Base-by-base conservation (phyloP, 2,113 vertebrate species). In the Psilopsiagon aurifrons region DNA sequence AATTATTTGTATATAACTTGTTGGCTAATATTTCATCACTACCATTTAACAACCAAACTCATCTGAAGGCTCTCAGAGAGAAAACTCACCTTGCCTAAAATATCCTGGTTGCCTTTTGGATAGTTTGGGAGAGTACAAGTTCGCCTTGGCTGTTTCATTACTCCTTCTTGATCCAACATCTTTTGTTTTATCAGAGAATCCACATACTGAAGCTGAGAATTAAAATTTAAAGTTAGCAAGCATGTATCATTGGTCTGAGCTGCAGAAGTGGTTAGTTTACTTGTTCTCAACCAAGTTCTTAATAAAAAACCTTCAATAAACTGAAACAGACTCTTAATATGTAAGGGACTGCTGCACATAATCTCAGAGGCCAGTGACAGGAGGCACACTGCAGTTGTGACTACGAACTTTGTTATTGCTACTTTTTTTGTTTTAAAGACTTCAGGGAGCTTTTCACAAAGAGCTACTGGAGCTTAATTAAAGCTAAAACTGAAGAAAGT, bases 71-170 rank as follows among this genome's bases (percentile, higher is more conserved):
- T 41, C 13, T 23, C 47, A 55, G 52, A 13, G 9, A 92, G 23
- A 87, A 91, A 93, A 87, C 97, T 97, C 81, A 99, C 99, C 98
- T 98, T 99, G 97, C 99, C 99, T 91, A 99, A 97, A 96, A 99
- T 97, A 91, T 99, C 98, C 44, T 92, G 97, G 92, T 90, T 98
- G 52, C 97, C 97, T 77, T 93, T 98, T 60, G 98, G 98, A 60
- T 97, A 97, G 94, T 98, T 98, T 28, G 83, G 86, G 79, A 99
- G 97, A 31, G 97, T 94, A 88, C 97, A 99, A 44, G 92, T 96
- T 97, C 99, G 98, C 88, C 98, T 98, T n/a, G 97, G 98, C 60
- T 94, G 88, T 29, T 93, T 98, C 79, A 94, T 87, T 62, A 99
- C 90, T 66, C 6, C 74, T 46, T 98, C 91, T 66, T 97, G 96